Percentiles rank a stretch among this genome's conserved stretches.
These are phyloP conservation scores for Saxidomus purpurata DNA, from an alignment of 1,140 invertebrate genomes.

Conservation along the genomic window DNA sequence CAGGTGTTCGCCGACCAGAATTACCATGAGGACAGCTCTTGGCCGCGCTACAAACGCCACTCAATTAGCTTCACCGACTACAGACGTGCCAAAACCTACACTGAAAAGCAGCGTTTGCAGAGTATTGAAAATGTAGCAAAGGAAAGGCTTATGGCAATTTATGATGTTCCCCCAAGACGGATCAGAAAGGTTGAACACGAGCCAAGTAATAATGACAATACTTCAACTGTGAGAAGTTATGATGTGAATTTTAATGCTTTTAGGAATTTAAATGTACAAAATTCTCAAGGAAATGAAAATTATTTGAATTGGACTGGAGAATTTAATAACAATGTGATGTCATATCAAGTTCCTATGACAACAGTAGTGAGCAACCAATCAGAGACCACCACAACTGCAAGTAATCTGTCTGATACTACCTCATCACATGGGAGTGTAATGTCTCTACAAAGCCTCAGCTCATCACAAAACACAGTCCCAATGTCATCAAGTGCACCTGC, in stretches of 20 bases:
- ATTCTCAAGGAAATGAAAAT: constrained; percentile 43
- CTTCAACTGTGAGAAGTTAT: constrained; percentile 43
- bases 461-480: constrained; percentile 29
- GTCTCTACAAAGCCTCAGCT: constrained; percentile 44
- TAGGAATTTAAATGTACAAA: constrained; percentile 15
- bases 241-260: constrained; percentile 58
- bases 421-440: constrained; percentile 49
- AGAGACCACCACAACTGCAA: constrained; percentile 26
- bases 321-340: constrained; percentile 69
- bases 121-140: constrained; percentile 79
- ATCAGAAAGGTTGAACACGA: constrained; percentile 71
- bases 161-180: constrained; percentile 82
- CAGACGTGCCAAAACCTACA: constrained; percentile 71
- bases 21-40: constrained; percentile 69
- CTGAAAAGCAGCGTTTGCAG: constrained; percentile 74
- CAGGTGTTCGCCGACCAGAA: constrained; percentile 63
- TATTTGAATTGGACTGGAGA: constrained; percentile 55
- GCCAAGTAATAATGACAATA: constrained; percentile 14
- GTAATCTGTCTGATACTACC: constrained; percentile 59
- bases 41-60: constrained; percentile 79
- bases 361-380: constrained; percentile 45
- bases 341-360: constrained; percentile 64
- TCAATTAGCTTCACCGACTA: constrained; percentile 82
- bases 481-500: constrained; percentile 75
- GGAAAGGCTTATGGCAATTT: constrained; percentile 79